Base-by-base conservation (phyloP, 1,140 invertebrate genomes). In the Aradophagus sp. region DNA sequence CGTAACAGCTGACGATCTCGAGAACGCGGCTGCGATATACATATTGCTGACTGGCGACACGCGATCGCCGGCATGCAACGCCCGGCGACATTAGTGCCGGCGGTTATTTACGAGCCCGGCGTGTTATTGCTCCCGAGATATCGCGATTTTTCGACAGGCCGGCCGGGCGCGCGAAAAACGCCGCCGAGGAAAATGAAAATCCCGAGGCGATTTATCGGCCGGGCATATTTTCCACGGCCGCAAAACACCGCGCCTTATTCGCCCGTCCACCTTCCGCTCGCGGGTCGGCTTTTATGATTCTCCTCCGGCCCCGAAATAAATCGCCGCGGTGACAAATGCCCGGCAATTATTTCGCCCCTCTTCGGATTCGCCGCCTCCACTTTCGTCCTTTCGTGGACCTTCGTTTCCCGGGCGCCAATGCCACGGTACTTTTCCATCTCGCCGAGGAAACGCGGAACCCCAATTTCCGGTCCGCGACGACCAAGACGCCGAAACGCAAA, bases 121-220 rank as follows among this genome's bases (percentile, higher is more conserved):
- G 68, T 72, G 68, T 61, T 72, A 65, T 66, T 72, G 61, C 61
- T n/a, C 42, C 55, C 42, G 61, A 72, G 68, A 66, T 63, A 70
- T n/a, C 44, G 31, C 47, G 61, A 72, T 66, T 66, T 72, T 62
- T 62, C 50, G 69, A 62, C 62, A 61, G 56, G n/a, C n/a, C n/a
- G 45, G n/a, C 45, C 32, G 56, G 59, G 55, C 68, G 52, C 31
- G 32, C 59, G 52, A 63, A 70, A 71, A 65, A 65, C 55, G 59
- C 53, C 59, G 38, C 38, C 53, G 59, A 61, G 44, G 41, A 61
- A 71, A 65, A 65, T 65, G 68, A 71, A 71, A 70, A 65, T 47
- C 39, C 53, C n/a, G n/a, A 26, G 32, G 10, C 47, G 65, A 71
- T 71, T 71, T 65, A 65, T 65, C 31, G 53, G 36, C 26, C 39